These are phyloP conservation scores for Bungarus multicinctus DNA, from an alignment of 2,113 vertebrate genomes.

Conservation along the genomic window DNA sequence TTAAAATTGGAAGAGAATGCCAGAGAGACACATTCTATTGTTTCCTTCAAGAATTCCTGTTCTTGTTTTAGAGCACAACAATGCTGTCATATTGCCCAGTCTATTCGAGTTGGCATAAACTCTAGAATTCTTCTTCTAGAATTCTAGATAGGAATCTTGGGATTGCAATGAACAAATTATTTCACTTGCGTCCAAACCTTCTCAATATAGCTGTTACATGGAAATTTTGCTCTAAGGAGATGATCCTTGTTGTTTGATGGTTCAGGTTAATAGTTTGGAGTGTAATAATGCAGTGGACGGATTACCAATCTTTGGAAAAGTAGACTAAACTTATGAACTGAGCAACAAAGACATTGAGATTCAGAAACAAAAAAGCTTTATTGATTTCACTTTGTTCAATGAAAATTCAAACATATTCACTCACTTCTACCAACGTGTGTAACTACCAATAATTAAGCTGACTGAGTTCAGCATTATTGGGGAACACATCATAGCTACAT, in stretches of 20 bases:
- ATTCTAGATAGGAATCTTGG: not conserved
- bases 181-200: not conserved
- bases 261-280: not conserved
- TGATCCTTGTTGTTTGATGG: not conserved
- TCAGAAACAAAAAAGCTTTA: not conserved
- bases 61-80: not conserved
- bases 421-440: not conserved
- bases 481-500: not conserved
- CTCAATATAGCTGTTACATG: not conserved
- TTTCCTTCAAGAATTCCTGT: not conserved
- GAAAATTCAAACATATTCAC: not conserved
- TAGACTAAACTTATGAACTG: not conserved
- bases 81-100: not conserved
- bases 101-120: not conserved
- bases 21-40: not conserved
- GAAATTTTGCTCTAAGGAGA: not conserved
- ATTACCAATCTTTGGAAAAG: not conserved
- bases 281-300: not conserved
- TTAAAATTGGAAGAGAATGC: not conserved
- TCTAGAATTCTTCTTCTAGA: not conserved
- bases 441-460: not conserved
- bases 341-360: not conserved
- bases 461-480: not conserved
- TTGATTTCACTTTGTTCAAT: not conserved
- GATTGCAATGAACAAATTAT: not conserved